These are phyloP conservation scores for Promerops cafer DNA, from an alignment of 2,113 vertebrate species.

Conservation along the genomic window DNA sequence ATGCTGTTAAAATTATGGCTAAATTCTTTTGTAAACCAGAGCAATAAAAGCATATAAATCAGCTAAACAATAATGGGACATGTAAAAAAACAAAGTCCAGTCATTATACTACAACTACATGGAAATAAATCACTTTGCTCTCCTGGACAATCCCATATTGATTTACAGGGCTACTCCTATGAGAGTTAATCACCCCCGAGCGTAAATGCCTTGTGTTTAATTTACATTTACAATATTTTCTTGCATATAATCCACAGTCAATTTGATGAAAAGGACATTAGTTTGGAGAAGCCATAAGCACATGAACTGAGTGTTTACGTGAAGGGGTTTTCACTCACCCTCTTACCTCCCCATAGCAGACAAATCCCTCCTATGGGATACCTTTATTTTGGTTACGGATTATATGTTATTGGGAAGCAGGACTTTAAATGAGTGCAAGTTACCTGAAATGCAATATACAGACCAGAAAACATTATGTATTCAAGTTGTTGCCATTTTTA, in stretches of 20 bases:
- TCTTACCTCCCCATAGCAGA: not conserved
- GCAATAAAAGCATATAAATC: slow-evolving; percentile 27
- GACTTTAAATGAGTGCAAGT: not conserved
- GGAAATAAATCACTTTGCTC: slow-evolving; percentile 15
- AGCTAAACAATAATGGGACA: slow-evolving; percentile 11
- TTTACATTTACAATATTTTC: not conserved
- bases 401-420: not conserved
- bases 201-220: not conserved
- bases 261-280: not conserved
- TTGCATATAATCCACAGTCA: not conserved
- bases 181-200: not conserved
- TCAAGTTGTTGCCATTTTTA: not conserved
- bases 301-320: not conserved
- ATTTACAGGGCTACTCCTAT: not conserved
- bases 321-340: not conserved
- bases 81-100: slow-evolving; percentile 24
- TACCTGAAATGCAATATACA: not conserved
- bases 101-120: not conserved
- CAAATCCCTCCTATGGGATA: not conserved
- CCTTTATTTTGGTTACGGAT: not conserved
- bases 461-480: not conserved
- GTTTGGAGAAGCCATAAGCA: not conserved
- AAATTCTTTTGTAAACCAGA: not conserved
- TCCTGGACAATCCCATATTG: not conserved
- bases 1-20: slow-evolving; percentile 21